Evolutionary conservation across 2,888 invertebrate genomes (phyloP).

Genomic region (Epsilonema sp.): DNA sequence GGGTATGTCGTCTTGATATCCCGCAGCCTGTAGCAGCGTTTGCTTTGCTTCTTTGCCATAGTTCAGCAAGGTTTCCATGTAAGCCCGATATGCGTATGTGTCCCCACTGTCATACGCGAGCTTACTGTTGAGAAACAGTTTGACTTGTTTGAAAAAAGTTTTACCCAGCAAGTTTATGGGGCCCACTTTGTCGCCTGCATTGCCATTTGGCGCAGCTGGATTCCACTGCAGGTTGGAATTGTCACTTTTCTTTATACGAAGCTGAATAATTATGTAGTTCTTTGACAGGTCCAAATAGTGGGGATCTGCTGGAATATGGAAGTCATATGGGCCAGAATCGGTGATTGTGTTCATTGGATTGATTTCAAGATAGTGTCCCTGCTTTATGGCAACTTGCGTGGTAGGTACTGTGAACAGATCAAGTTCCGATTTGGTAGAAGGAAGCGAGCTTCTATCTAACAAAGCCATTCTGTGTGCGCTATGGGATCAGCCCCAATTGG

Average conservation of each 20-base stretch:
- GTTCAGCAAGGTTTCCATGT: neutral
- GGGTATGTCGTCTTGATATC: neutral
- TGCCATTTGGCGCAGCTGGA: neutral
- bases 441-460: no score
- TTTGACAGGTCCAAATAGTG: neutral
- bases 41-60: neutral
- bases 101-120: conserved; percentile 4
- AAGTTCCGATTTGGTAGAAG: no score
- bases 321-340: conserved; percentile 7
- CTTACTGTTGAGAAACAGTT: conserved; percentile 1
- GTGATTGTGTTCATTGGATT: no score
- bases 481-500: no score
- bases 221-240: neutral
- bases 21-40: neutral
- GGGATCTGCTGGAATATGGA: conserved; percentile 1
- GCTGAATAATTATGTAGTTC: conserved; percentile 2
- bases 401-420: no score
- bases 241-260: neutral
- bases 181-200: neutral
- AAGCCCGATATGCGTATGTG: conserved; percentile 2
- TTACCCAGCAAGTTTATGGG: conserved; percentile 6
- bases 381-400: no score
- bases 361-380: no score
- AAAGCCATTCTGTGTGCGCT: no score
- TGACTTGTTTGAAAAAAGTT: no score